Evolutionary conservation across 2,888 invertebrate genomes (phyloP), one percentile per base, ranked within the genome.

Genomic region (Mesochorus sp.): DNA sequence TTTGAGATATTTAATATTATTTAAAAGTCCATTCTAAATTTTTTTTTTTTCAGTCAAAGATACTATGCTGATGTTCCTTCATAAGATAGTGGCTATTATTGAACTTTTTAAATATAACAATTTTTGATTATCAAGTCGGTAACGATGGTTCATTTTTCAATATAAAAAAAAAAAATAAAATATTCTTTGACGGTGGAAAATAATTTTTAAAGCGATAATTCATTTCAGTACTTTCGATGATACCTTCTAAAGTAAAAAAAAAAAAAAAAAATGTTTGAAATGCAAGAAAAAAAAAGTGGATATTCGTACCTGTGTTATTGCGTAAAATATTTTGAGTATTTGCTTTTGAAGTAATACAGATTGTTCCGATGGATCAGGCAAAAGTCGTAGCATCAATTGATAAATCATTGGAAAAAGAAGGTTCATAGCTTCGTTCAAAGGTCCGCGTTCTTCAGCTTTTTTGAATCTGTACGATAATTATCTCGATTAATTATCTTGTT

Each of bases 371-470:
- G 94, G 94, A 90, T 98, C 98, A 24, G 95, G 94, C 85, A 98
- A 93, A 47, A 99, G 93, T 85, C 94, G 94, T 57, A 95, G 92
- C 88, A 97, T 95, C 77, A 97, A 93, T 89, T 96, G 95, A 90
- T 98, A 97, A 85, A 98, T 94, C 93, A 98, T 95, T 0, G 99
- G 99, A 84, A 99, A 93, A 64, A 99, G 91, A 79, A 98, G 92
- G 89, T 96, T 96, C 99, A 99, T 99, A 5, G 98, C 98, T 91
- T 98, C 97, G 85, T 97, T 96, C 12, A 99, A 92, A 0, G 98
- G 97, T 4, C 93, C 94, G 80, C 99, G 93, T 85, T 99, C 98
- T 82, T 97, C 97, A 2, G 95, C 93, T 82, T 97, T 95, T 89
- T 97, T 97, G 91, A 97, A 99, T 91, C 98, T 98, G 89, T 93